A percentile compares a stretch with the other conserved stretches of the same genome.
These are phyloP conservation scores for Cirrhinus mrigala DNA, from an alignment of 2,797 vertebrate genomes.

Conservation along the genomic window DNA sequence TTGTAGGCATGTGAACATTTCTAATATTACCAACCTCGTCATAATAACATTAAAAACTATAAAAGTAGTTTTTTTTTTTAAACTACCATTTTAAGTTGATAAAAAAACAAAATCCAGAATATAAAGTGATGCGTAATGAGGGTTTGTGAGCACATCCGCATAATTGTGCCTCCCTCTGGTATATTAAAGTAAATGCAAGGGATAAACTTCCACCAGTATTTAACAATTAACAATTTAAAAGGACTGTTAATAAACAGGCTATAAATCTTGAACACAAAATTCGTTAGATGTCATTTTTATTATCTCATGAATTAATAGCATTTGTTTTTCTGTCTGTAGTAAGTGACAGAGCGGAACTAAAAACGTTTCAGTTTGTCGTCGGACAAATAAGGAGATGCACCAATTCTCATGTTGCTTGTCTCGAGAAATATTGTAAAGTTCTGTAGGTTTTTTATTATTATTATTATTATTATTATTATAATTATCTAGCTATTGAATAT, in stretches of 20 bases:
- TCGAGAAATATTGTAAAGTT: not conserved
- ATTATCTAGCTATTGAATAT: not conserved
- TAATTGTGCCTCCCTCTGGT: constrained; percentile 1
- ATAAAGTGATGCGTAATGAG: not conserved
- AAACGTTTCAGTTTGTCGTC: not conserved
- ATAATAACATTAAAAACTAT: not conserved
- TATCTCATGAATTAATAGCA: not conserved
- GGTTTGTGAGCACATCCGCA: not conserved
- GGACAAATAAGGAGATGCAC: constrained; percentile 2
- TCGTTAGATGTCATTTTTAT: not conserved
- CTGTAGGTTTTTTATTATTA: not conserved
- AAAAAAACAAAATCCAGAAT: too few relatives aligned
- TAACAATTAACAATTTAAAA: not conserved
- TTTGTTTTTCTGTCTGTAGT: not conserved
- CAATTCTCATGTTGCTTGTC: not conserved
- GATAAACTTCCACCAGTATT: not conserved
- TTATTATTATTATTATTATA: too few relatives aligned
- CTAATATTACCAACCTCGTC: not conserved
- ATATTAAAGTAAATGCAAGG: not conserved
- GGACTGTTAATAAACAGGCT: not conserved
- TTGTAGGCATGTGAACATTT: not conserved
- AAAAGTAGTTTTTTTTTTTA: not conserved
- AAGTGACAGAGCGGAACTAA: constrained; percentile 24
- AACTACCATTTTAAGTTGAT: not conserved
- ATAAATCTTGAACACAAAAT: not conserved